These are phyloP conservation scores for Ceratina calcarata DNA, from an alignment of 1,140 invertebrate genomes.

Conservation along the genomic window DNA sequence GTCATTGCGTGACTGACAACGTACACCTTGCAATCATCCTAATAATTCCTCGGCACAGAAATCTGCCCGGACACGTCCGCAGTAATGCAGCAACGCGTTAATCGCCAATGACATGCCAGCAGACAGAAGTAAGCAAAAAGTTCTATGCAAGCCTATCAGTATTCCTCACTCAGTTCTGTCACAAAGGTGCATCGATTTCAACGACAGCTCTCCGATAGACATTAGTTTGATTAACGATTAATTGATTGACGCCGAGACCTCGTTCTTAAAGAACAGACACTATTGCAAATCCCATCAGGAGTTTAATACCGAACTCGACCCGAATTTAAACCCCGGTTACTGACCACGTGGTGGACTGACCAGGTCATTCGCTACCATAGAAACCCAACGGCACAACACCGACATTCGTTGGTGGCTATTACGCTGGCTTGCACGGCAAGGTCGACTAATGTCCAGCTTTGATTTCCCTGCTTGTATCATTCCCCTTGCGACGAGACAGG, in stretches of 20 bases:
- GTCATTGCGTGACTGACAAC: constrained; percentile 28
- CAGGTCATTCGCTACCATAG: constrained; percentile 78
- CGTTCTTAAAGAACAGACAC: constrained; percentile 19
- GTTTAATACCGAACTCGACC: constrained; percentile 49
- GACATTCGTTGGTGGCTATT: constrained; percentile 60
- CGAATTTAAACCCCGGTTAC: constrained; percentile 58
- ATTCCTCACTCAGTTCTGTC: no score
- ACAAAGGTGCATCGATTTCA: no score
- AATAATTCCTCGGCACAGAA: constrained; percentile 8
- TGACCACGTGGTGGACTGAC: constrained; percentile 79
- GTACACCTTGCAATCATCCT: constrained; percentile 1
- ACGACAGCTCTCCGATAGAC: background rate
- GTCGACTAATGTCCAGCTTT: constrained; percentile 66
- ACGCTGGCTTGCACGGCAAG: constrained; percentile 70
- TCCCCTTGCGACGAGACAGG: background rate
- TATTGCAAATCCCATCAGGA: constrained; percentile 45
- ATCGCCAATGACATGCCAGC: background rate
- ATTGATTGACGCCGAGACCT: constrained; percentile 35
- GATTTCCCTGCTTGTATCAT: background rate
- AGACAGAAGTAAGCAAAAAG: no score
- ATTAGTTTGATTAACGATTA: constrained; percentile 17
- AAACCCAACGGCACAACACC: constrained; percentile 75
- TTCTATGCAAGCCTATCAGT: background rate
- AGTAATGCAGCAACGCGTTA: constrained; percentile 12
- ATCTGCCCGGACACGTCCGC: constrained; percentile 1